Evolutionary conservation across 2,888 invertebrate genomes (phyloP), one percentile per base, ranked within the genome.

Genomic region (Cepaea hortensis): DNA sequence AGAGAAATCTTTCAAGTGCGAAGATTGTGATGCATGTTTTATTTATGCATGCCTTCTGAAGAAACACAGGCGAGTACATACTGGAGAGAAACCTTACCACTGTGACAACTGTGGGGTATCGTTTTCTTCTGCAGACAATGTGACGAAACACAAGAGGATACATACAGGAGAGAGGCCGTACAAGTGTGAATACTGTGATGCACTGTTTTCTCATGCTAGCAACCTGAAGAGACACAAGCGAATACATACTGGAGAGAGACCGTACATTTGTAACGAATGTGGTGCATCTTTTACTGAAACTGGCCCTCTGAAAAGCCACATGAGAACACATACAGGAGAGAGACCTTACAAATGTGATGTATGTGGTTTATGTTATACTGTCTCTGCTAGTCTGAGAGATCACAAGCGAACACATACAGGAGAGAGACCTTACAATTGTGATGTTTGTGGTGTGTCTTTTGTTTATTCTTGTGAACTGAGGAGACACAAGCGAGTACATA

Each of bases 311-410:
- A 6, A 48, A 20, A 15, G 6, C 3, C 76, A 76, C 50, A n/a
- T 50, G 48, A 76, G 76, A 76, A 76, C 20, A 4, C 76, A 76
- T 18, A 76, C 76, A 50, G 76, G 76, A 76, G 76, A 76, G 20
- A 48, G 76, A n/a, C 76, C 76, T 50, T 76, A 76, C 50, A 48
- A 48, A 18, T 76, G 76, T 20, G 50, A 76, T 50, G 6, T 76
- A 4, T 76, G 76, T 76, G 50, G 20, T 9, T 13, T 50, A 76
- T 48, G 50, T 20, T 76, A 48, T 50, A 13, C 50, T 50, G 18
- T 18, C 20, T 15, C 23, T 9, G 50, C 3, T 50, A 50, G 50
- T 7, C 50, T 76, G 48, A 76, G 18, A 4, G 50, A 50, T 48
- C 76, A 76, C n/a, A 48, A 50, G 23, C 5, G 18, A 50, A 50